Percentiles rank a stretch among this genome's conserved stretches.
These are phyloP conservation scores for Empidonax traillii DNA, from an alignment of 2,113 vertebrate genomes.

Conservation along the genomic window DNA sequence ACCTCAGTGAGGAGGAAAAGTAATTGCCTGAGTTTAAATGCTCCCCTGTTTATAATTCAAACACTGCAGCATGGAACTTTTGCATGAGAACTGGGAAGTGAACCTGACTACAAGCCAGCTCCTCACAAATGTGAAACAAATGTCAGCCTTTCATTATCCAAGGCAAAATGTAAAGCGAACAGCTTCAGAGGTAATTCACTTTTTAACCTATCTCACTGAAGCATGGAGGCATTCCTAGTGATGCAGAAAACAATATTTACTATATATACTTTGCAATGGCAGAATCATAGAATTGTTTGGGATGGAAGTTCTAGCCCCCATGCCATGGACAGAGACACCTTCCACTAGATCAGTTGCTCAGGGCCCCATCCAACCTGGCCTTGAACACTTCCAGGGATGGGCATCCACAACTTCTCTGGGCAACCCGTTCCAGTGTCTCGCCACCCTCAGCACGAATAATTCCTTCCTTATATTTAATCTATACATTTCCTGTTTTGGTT, in stretches of 20 bases:
- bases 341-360: neutral
- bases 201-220: neutral
- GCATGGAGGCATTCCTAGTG: neutral
- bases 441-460: neutral
- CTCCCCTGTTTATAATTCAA: conserved; percentile 59
- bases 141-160: conserved; percentile 1
- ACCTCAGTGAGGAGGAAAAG: conserved; percentile 35
- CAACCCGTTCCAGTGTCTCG: neutral
- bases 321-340: neutral
- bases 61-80: neutral
- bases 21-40: conserved; percentile 51
- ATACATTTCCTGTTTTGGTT: neutral
- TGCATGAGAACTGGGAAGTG: conserved; percentile 57
- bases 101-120: conserved; percentile 41
- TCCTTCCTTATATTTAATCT: neutral
- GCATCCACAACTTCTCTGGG: neutral
- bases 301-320: neutral
- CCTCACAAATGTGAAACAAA: conserved; percentile 60
- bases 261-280: neutral
- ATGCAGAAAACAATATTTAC: neutral
- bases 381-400: neutral
- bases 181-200: neutral
- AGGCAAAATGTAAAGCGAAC: neutral
- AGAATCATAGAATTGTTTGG: neutral
- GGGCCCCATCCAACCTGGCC: neutral